phyloP scores from a whole-genome alignment of 2,888 invertebrate species.

The Andrena chrysosceles region DNA sequence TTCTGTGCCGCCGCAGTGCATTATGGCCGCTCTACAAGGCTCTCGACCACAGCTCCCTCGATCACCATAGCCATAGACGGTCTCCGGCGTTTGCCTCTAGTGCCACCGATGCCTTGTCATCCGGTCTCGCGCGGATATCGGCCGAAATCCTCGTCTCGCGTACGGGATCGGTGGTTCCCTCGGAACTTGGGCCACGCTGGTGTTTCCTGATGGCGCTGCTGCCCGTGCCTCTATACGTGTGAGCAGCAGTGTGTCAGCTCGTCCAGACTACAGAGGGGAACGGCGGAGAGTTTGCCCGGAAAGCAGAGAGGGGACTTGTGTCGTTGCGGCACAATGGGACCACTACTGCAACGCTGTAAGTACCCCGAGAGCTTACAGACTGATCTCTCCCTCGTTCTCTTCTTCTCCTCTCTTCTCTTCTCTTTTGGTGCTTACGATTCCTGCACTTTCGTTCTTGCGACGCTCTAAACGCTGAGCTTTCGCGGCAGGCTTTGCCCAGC shows the following conservation, averaged over 20 bases:
- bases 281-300: slow-evolving; percentile 63
- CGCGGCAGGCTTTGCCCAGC: slow-evolving; percentile 59
- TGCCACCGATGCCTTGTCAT: slow-evolving; percentile 37
- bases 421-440: slow-evolving; percentile 24
- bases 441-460: slow-evolving; percentile 55
- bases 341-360: slow-evolving; percentile 77
- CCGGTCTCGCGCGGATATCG: slow-evolving; percentile 25
- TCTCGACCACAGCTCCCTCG: slow-evolving; percentile 63
- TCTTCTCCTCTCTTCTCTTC: slow-evolving; percentile 8
- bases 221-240: slow-evolving; percentile 40
- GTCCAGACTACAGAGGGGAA: slow-evolving; percentile 53
- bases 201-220: slow-evolving; percentile 58
- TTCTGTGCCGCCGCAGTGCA: slow-evolving; percentile 82
- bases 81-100: slow-evolving; percentile 35
- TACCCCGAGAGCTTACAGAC: slow-evolving; percentile 74
- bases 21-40: slow-evolving; percentile 82
- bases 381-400: slow-evolving; percentile 56
- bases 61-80: slow-evolving; percentile 66
- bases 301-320: slow-evolving; percentile 72
- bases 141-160: slow-evolving; percentile 26
- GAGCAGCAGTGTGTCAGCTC: slow-evolving; percentile 57
- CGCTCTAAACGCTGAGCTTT: slow-evolving; percentile 57
- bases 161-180: slow-evolving; percentile 25
- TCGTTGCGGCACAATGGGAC: slow-evolving; percentile 78
- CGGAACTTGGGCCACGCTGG: slow-evolving; percentile 48